These are phyloP conservation scores for Octonoba sinensis DNA, from an alignment of 2,888 invertebrate genomes.

Conservation along the genomic window DNA sequence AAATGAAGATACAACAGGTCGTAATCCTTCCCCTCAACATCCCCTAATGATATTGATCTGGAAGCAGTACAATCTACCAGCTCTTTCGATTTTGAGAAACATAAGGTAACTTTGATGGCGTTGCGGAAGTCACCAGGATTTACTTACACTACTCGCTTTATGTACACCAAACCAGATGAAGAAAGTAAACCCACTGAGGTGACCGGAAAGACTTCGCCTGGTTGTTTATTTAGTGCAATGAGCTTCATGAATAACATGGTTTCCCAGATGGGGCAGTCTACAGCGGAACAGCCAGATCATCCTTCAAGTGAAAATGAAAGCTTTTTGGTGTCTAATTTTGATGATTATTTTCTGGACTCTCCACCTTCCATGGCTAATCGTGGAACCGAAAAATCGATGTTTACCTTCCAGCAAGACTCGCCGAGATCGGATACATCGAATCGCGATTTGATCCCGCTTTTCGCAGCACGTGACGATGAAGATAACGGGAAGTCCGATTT, in stretches of 20 bases:
- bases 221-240: background rate
- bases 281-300: background rate
- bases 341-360: constrained; percentile 34
- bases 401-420: constrained; percentile 21
- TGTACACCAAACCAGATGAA: constrained; percentile 10
- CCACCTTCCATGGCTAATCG: background rate
- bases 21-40: too few relatives aligned
- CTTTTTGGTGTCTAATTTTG: constrained; percentile 16
- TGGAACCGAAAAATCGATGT: constrained; percentile 32
- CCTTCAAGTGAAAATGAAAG: background rate
- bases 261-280: background rate
- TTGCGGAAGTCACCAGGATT: constrained; percentile 20
- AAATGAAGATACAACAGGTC: too few relatives aligned
- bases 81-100: constrained; percentile 42
- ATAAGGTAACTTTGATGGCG: constrained; percentile 17
- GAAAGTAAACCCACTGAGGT: too few relatives aligned
- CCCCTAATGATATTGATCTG: too few relatives aligned
- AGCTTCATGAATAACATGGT: background rate
- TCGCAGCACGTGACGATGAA: constrained; percentile 22
- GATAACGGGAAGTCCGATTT: background rate
- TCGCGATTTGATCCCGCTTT: constrained; percentile 13
- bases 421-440: constrained; percentile 9
- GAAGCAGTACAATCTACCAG: background rate
- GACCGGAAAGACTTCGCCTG: too few relatives aligned
- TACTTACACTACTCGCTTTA: constrained; percentile 15